phyloP scores from a whole-genome alignment of 2,113 vertebrate species.

The Callochromis pleurospilus region DNA sequence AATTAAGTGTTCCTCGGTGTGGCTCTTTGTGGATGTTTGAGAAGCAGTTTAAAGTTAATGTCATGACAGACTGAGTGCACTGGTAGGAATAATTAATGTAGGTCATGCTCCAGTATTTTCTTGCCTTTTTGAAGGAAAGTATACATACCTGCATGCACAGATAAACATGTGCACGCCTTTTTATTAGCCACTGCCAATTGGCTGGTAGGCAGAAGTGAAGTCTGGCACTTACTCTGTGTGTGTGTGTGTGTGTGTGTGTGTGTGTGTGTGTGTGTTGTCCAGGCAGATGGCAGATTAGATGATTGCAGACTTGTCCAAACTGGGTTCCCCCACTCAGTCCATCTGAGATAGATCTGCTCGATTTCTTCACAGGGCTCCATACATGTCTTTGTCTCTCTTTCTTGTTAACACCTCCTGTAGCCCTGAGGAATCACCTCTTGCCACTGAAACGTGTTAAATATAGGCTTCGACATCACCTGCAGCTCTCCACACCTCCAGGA shows the following conservation, averaged over 20 bases:
- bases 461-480: not conserved
- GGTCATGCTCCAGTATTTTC: not conserved
- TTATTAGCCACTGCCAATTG: not conserved
- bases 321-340: not conserved
- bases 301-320: conserved; percentile 25
- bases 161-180: not conserved
- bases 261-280: not conserved
- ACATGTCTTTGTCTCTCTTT: not conserved
- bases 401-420: not conserved
- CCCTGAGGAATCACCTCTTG: not conserved
- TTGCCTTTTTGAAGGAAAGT: not conserved
- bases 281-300: conserved; percentile 66
- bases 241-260: not conserved
- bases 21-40: not conserved
- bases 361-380: not conserved
- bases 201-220: conserved; percentile 26
- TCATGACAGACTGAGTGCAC: not conserved
- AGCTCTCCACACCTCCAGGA: not conserved
- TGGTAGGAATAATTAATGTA: not conserved
- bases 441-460: conserved; percentile 4
- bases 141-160: not conserved
- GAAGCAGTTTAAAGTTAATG: not conserved
- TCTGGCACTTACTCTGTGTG: conserved; percentile 4
- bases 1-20: not conserved
- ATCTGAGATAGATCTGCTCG: not conserved